Percentiles rank a stretch among this genome's conserved stretches.
These are phyloP conservation scores for Dryococelus australis DNA, from an alignment of 2,888 invertebrate genomes.

Conservation along the genomic window DNA sequence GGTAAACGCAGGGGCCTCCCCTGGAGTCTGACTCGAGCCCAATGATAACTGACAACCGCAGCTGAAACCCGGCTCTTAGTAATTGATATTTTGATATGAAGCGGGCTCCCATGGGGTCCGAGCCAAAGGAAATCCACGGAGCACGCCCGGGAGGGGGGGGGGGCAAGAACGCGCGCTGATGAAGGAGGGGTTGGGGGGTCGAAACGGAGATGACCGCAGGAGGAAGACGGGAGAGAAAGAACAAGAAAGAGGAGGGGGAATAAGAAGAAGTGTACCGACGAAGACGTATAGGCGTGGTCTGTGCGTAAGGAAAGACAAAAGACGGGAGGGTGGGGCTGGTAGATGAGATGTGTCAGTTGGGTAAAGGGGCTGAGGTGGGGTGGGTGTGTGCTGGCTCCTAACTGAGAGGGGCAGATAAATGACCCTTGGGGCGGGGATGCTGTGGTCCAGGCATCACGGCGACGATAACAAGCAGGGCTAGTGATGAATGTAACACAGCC, in stretches of 20 bases:
- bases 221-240: background rate
- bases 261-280: background rate
- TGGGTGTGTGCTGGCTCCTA: background rate
- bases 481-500: constrained; percentile 1
- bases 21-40: background rate
- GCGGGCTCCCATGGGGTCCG: background rate
- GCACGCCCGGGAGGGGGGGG: too few relatives aligned
- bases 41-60: constrained; percentile 16
- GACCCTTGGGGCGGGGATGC: background rate
- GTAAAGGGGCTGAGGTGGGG: background rate
- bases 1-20: background rate
- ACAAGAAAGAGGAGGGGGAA: background rate
- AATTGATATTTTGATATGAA: constrained; percentile 9
- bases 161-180: too few relatives aligned
- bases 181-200: too few relatives aligned
- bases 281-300: constrained; percentile 4
- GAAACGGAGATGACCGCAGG: background rate
- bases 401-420: background rate
- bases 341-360: background rate
- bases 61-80: background rate
- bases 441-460: constrained; percentile 7
- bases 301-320: constrained; percentile 1
- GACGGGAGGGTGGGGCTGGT: background rate
- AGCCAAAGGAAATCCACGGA: background rate
- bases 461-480: constrained; percentile 9